Conservation (phyloP, 2,113 vertebrate genomes). For the Pteropus alecto region DNA sequence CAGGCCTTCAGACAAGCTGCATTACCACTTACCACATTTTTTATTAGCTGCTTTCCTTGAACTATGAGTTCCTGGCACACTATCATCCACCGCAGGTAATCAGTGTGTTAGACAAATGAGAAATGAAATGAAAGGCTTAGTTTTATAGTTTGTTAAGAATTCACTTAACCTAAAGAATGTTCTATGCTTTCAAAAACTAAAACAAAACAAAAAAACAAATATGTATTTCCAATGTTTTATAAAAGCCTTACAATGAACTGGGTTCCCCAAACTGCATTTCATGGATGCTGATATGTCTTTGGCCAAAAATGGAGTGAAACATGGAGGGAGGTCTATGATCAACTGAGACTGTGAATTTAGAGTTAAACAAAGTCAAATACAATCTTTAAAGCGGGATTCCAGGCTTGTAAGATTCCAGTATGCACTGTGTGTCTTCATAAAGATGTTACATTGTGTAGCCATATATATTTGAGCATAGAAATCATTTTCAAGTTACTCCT, state of each 20-base stretch:
- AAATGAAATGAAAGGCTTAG: not conserved
- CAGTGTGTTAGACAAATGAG: not conserved
- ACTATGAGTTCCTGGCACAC: not conserved
- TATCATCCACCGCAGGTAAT: not conserved
- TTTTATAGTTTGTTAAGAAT: not conserved
- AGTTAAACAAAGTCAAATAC: not conserved
- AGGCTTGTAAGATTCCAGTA: not conserved
- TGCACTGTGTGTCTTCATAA: not conserved
- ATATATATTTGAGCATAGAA: not conserved
- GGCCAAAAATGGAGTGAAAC: not conserved
- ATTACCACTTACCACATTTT: not conserved
- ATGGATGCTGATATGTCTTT: not conserved
- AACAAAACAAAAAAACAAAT: not conserved
- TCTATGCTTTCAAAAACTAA: not conserved
- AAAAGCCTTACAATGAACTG: not conserved
- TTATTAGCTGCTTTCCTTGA: not conserved
- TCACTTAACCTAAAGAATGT: not conserved
- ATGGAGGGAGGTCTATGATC: not conserved
- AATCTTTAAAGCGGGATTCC: not conserved
- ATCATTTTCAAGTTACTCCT: not conserved
- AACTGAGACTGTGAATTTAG: not conserved
- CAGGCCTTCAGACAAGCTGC: not conserved
- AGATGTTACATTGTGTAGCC: not conserved
- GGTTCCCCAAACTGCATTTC: not conserved
- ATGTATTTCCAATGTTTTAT: not conserved